Evolutionary conservation across 2,113 vertebrate species (phyloP).

Genomic region (Cricetomys ansorgei): DNA sequence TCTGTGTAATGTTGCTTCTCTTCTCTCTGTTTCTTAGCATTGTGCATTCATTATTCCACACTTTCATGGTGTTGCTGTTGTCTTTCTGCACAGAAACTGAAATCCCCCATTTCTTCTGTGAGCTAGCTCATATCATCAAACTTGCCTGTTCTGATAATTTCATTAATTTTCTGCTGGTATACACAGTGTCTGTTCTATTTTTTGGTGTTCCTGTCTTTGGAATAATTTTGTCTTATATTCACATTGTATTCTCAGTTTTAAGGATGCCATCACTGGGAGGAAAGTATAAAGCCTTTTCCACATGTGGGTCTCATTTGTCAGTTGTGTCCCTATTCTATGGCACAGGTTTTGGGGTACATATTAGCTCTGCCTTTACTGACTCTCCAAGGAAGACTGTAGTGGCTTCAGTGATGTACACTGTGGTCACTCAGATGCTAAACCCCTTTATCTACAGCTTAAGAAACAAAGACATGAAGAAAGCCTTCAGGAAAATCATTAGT

Average conservation of each 20-base stretch:
- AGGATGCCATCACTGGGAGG: background rate
- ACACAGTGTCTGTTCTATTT: background rate
- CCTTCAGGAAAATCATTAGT: background rate
- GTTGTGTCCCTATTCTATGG: background rate
- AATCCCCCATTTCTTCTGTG: background rate
- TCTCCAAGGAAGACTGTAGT: background rate
- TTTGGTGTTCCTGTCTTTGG: background rate
- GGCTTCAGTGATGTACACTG: background rate
- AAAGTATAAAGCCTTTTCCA: slow-evolving; percentile 17
- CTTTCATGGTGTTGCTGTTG: background rate
- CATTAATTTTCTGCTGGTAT: background rate
- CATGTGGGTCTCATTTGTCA: background rate
- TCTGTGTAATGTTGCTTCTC: background rate
- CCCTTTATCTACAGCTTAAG: background rate
- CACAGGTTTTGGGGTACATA: background rate
- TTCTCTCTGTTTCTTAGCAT: background rate
- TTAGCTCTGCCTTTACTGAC: background rate
- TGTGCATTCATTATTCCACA: background rate
- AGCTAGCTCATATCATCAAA: slow-evolving; percentile 15
- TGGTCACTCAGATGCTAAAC: background rate
- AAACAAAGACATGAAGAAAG: background rate
- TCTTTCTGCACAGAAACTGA: background rate
- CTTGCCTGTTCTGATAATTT: background rate
- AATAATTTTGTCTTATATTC: background rate
- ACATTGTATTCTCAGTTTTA: background rate